These are phyloP conservation scores for Dione juno DNA, from an alignment of 2,888 invertebrate species.

Conservation along the genomic window DNA sequence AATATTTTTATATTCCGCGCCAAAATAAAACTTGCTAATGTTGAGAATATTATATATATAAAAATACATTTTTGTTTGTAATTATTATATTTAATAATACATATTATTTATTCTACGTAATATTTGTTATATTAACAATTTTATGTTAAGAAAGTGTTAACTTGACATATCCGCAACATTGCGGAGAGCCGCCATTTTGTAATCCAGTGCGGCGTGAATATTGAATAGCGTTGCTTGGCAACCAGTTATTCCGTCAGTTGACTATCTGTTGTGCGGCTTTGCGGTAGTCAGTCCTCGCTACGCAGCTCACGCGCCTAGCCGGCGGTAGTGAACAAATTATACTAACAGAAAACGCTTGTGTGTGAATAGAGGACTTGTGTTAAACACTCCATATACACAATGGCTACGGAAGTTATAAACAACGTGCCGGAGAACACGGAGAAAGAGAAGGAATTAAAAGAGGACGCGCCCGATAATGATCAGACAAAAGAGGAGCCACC, in stretches of 20 bases:
- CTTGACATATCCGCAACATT: conserved; percentile 30
- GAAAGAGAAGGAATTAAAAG: conserved; percentile 85
- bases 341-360: conserved; percentile 47
- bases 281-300: conserved; percentile 49
- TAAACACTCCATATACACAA: conserved; percentile 62
- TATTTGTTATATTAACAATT: neutral
- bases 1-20: conserved; percentile 8
- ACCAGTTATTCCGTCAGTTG: conserved; percentile 54
- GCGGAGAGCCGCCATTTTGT: conserved; percentile 58
- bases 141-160: conserved; percentile 5
- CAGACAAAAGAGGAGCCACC: conserved; percentile 73
- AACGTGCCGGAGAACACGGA: conserved; percentile 86
- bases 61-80: neutral
- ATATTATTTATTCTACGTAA: neutral
- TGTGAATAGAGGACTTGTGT: conserved; percentile 52
- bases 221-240: conserved; percentile 58
- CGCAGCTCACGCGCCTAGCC: conserved; percentile 48
- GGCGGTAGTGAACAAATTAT: conserved; percentile 51
- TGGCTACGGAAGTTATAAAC: conserved; percentile 91
- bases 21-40: neutral
- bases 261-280: conserved; percentile 50
- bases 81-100: neutral
- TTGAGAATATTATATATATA: neutral
- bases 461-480: conserved; percentile 78
- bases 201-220: conserved; percentile 45